Evolutionary conservation across 2,888 invertebrate species (phyloP).

Genomic region (Chymomyza fuscimana): DNA sequence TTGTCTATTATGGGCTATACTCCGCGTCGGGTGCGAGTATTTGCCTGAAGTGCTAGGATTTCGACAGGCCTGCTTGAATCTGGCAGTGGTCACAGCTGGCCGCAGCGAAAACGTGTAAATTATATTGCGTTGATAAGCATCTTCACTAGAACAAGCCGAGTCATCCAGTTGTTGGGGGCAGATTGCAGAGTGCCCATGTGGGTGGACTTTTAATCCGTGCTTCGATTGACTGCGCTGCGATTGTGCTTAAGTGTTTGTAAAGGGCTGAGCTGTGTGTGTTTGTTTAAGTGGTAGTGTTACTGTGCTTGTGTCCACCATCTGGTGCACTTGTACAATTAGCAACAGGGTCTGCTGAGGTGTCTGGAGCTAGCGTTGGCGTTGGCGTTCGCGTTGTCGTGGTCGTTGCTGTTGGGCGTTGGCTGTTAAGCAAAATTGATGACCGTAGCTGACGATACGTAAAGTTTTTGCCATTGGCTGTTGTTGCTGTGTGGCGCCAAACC

Average conservation of each 20-base stretch:
- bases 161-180: slow-evolving; percentile 5
- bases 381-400: not conserved
- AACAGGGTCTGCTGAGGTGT: slow-evolving; percentile 18
- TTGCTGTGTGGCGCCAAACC: slow-evolving; percentile 27
- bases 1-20: not conserved
- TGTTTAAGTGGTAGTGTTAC: not conserved
- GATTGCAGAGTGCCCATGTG: slow-evolving; percentile 21
- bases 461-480: slow-evolving; percentile 30
- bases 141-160: slow-evolving; percentile 36
- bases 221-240: slow-evolving; percentile 16
- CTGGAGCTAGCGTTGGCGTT: not conserved
- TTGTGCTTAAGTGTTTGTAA: slow-evolving; percentile 8
- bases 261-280: not conserved
- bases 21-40: slow-evolving; percentile 21
- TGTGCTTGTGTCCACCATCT: slow-evolving; percentile 25
- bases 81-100: slow-evolving; percentile 56
- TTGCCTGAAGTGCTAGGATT: slow-evolving; percentile 25
- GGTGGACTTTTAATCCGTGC: slow-evolving; percentile 47
- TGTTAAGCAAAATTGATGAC: slow-evolving; percentile 62
- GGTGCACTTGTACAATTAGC: slow-evolving; percentile 45
- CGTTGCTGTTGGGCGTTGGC: slow-evolving; percentile 22
- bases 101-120: slow-evolving; percentile 64
- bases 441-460: slow-evolving; percentile 20
- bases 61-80: slow-evolving; percentile 13
- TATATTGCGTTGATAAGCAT: slow-evolving; percentile 68